These are phyloP conservation scores for Teinopalpus imperialis DNA, from an alignment of 2,888 invertebrate species.

Conservation along the genomic window DNA sequence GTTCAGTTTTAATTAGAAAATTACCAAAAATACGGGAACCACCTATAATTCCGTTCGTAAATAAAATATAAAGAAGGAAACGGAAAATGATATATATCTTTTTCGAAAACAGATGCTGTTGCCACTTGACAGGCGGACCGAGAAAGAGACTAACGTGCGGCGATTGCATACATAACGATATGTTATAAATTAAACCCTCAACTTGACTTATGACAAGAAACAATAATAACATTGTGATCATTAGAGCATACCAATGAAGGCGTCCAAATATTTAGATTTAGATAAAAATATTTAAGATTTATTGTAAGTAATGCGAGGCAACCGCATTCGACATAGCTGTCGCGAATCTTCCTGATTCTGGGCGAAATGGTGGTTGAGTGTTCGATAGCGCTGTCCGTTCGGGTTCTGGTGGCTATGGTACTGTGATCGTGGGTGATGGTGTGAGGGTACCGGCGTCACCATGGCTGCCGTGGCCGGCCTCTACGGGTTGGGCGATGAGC, in stretches of 20 bases:
- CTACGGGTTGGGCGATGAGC: slow-evolving; percentile 89
- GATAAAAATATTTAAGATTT: slow-evolving; percentile 38
- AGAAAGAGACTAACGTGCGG: slow-evolving; percentile 25
- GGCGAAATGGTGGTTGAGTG: slow-evolving; percentile 17
- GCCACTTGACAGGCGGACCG: slow-evolving; percentile 28
- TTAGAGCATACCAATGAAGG: slow-evolving; percentile 63
- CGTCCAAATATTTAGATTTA: slow-evolving; percentile 72
- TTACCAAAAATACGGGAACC: too few relatives aligned
- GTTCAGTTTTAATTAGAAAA: too few relatives aligned
- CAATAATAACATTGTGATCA: slow-evolving; percentile 75
- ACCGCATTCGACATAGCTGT: slow-evolving; percentile 13
- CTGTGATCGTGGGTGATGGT: slow-evolving; percentile 46
- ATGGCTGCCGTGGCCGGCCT: slow-evolving; percentile 92
- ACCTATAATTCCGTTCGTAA: slow-evolving; percentile 9
- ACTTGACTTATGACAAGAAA: slow-evolving; percentile 64
- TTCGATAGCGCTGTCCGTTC: slow-evolving; percentile 25
- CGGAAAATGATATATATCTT: slow-evolving; percentile 6
- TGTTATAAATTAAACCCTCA: slow-evolving; percentile 28
- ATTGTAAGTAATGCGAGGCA: slow-evolving; percentile 26
- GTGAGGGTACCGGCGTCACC: slow-evolving; percentile 43
- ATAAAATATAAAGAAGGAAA: background rate
- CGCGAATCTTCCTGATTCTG: slow-evolving; percentile 15
- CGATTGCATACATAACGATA: slow-evolving; percentile 37
- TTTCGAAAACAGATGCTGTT: slow-evolving; percentile 33
- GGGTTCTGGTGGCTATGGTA: slow-evolving; percentile 39